Base-by-base conservation (phyloP, 2,888 invertebrate species). In the Buathra laborator region DNA sequence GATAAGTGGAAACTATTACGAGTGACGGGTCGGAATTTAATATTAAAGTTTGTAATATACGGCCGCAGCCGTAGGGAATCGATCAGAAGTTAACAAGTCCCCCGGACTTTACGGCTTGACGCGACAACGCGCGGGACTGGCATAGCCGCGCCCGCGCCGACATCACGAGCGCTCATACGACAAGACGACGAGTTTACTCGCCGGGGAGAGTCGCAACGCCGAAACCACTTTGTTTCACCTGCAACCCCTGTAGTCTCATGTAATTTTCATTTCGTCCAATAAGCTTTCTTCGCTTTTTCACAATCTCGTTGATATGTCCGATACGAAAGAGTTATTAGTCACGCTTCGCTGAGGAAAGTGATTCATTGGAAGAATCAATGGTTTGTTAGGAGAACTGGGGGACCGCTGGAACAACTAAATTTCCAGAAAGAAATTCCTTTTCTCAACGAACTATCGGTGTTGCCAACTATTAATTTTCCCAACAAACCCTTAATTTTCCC, bases 61-160 rank as follows among this genome's bases (percentile, higher is more conserved):
- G 88, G 85, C 88, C 86, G 83, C 68, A 86, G 86, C 81, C 78
- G 86, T 62, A 80, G 87, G 88, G 89, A 90, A 90, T 92, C 91
- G 91, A 92, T 92, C 91, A 91, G 88, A 88, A 90, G 91, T 91
- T 92, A 91, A 91, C 91, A 90, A 89, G 89, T 90, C 88, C 37
- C 37, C 37, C 89, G 89, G 87, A 79, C 90, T 91, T 91, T 89
- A 92, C 90, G 90, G 89, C 90, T 90, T 90, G 89, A 90, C 90
- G 88, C 87, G 87, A 89, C 87, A 86, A 83, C 56, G 32, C 75
- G 37, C 37, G 37, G 37, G 64, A 64, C 48, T 51, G 32, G 56
- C 10, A 9, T 48, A 19, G 74, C 29, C 44, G 56, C 74, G 19
- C 64, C 3, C 64, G 75, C 16, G 64, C 64, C 72, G 24, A 14